Conservation (phyloP, 2,797 vertebrate genomes). For the Pitangus sulphuratus region DNA sequence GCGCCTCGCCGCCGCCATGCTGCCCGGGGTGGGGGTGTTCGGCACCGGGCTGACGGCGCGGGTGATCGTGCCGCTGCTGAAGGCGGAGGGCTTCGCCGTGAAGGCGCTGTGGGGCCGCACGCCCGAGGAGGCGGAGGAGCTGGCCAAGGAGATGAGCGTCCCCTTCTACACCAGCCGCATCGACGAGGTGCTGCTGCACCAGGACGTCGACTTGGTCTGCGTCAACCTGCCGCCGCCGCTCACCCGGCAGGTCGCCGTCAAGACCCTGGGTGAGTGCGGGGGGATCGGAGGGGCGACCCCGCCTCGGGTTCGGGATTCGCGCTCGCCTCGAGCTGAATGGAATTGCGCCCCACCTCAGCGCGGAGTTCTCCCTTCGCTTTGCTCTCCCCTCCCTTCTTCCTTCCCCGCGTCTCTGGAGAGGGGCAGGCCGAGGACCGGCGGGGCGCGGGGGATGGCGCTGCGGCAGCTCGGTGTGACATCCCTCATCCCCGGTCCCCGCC, state of each 20-base stretch:
- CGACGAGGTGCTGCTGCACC: conserved; percentile 96
- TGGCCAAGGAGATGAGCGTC: conserved; percentile 96
- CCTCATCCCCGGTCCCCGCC: neutral
- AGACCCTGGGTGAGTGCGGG: conserved; percentile 89
- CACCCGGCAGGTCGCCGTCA: conserved; percentile 95
- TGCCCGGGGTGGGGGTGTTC: conserved; percentile 97
- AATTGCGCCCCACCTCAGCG: neutral
- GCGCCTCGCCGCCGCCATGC: conserved; percentile 84
- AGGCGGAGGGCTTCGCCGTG: conserved; percentile 94
- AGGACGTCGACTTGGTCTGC: conserved; percentile 96
- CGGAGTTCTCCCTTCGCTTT: neutral
- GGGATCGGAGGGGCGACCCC: too few species aligned
- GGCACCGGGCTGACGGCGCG: conserved; percentile 94
- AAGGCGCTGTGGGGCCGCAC: conserved; percentile 97
- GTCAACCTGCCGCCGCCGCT: conserved; percentile 97
- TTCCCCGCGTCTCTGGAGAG: neutral
- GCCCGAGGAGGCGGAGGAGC: conserved; percentile 96
- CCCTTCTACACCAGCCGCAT: conserved; percentile 97
- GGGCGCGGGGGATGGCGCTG: neutral
- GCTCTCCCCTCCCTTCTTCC: neutral
- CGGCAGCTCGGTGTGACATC: neutral
- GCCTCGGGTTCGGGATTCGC: neutral
- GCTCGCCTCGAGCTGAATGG: neutral
- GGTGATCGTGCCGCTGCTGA: conserved; percentile 94
- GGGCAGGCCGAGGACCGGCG: neutral